phyloP scores from a whole-genome alignment of 2,888 invertebrate species.

The Cheilosia variabilis region DNA sequence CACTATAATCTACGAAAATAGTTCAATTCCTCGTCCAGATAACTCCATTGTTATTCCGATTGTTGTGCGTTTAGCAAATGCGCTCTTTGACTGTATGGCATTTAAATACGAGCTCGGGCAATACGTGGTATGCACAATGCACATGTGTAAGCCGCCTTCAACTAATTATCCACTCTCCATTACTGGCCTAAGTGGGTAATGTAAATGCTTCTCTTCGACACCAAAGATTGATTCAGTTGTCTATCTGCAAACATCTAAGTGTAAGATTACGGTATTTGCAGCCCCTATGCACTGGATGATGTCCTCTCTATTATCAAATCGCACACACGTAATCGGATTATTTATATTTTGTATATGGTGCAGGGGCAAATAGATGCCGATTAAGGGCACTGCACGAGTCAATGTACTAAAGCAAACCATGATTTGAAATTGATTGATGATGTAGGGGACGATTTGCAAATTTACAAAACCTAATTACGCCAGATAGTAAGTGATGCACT shows the following conservation, averaged over 20 bases:
- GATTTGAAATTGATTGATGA: constrained; percentile 56
- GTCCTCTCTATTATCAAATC: neutral
- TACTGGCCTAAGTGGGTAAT: constrained; percentile 44
- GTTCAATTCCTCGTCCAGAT: neutral
- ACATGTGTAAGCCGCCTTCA: constrained; percentile 41
- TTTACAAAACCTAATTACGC: constrained; percentile 34
- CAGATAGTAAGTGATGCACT: constrained; percentile 33
- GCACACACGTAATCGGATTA: constrained; percentile 25
- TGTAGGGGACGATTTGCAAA: constrained; percentile 22
- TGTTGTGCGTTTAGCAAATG: constrained; percentile 25
- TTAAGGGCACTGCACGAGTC: constrained; percentile 22
- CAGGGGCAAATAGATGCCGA: constrained; percentile 21
- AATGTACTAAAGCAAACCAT: constrained; percentile 30
- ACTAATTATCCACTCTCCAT: constrained; percentile 52
- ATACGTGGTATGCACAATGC: neutral
- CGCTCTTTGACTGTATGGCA: constrained; percentile 15
- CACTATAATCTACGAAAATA: neutral
- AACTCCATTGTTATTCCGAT: constrained; percentile 30
- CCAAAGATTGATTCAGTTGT: constrained; percentile 39
- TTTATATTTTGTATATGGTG: constrained; percentile 5
- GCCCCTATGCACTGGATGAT: neutral
- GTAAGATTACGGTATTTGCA: constrained; percentile 24
- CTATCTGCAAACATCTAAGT: constrained; percentile 33
- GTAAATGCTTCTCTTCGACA: constrained; percentile 11
- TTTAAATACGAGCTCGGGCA: too few relatives aligned